phyloP scores from a whole-genome alignment of 2,113 vertebrate species.

The Colaptes auratus region DNA sequence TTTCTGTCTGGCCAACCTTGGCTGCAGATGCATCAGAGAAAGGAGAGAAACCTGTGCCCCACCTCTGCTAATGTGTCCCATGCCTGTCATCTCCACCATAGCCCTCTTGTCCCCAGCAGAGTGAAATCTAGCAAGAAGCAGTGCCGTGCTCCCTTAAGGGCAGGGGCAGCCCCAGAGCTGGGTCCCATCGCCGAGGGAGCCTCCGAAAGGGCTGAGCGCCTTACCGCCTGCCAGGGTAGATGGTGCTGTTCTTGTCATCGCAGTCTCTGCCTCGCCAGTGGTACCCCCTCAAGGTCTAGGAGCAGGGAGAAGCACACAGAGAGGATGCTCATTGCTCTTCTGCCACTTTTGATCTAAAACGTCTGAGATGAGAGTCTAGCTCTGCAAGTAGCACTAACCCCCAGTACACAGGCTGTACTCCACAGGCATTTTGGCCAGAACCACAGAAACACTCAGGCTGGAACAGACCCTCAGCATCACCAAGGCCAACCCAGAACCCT shows the following conservation, averaged over 20 bases:
- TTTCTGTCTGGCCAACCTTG: too few species aligned
- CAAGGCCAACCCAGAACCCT: too few species aligned
- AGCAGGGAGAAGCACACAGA: constrained; percentile 17
- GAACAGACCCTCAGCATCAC: too few species aligned
- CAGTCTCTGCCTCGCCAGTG: constrained; percentile 83
- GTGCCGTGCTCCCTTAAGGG: not conserved
- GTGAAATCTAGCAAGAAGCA: not conserved
- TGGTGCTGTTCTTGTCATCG: constrained; percentile 49
- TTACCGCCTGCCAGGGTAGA: constrained; percentile 80
- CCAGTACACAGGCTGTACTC: not conserved
- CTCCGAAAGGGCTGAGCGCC: not conserved
- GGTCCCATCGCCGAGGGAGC: not conserved
- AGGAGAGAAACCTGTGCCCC: too few species aligned
- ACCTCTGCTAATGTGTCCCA: not conserved
- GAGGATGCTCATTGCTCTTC: not conserved
- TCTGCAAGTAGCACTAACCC: not conserved
- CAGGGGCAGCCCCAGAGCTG: not conserved
- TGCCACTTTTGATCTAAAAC: constrained; percentile 19
- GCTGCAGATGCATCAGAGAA: too few species aligned
- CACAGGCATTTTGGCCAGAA: not conserved
- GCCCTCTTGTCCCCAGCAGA: not conserved
- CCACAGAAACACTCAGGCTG: too few species aligned
- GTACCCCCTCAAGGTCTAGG: constrained; percentile 77
- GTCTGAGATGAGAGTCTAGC: constrained; percentile 59
- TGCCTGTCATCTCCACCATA: not conserved